phyloP scores from a whole-genome alignment of 2,888 invertebrate genomes.

The Urechis unicinctus region DNA sequence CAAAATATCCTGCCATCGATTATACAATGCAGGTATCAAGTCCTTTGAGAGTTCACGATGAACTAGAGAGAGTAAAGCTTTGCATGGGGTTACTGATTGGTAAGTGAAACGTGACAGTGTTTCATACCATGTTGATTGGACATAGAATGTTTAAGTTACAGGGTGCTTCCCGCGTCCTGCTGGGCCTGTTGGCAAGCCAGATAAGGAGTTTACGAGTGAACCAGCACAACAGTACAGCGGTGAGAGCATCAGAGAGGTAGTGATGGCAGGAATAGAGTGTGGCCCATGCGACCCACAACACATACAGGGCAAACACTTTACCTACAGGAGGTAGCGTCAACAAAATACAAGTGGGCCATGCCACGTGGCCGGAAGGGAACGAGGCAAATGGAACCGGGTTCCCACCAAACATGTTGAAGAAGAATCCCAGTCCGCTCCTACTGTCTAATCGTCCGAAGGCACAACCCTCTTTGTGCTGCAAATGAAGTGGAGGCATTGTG shows the following conservation, averaged over 20 bases:
- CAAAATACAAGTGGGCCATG: conserved; percentile 21
- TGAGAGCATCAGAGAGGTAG: conserved; percentile 21
- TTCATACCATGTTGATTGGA: background rate
- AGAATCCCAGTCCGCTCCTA: conserved; percentile 16
- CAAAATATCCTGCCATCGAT: too few species aligned
- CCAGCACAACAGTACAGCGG: conserved; percentile 9
- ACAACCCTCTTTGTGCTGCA: conserved; percentile 21
- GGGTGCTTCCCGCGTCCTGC: background rate
- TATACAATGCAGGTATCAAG: too few species aligned
- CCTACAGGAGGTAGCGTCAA: conserved; percentile 9
- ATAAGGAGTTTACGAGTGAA: background rate
- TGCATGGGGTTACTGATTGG: too few species aligned
- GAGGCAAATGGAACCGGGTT: conserved; percentile 26
- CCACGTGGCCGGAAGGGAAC: conserved; percentile 27
- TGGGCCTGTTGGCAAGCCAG: background rate
- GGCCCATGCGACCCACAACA: conserved; percentile 23
- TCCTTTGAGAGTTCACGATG: too few species aligned
- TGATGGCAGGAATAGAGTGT: conserved; percentile 27
- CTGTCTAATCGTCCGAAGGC: conserved; percentile 22
- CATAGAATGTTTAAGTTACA: background rate
- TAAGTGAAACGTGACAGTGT: too few species aligned
- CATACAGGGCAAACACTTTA: conserved; percentile 12
- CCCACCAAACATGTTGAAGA: conserved; percentile 20
- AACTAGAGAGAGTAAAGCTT: too few species aligned
- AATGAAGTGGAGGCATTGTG: background rate